These are phyloP conservation scores for Cynopterus brachyotis DNA, from an alignment of 2,113 vertebrate species.

Conservation along the genomic window DNA sequence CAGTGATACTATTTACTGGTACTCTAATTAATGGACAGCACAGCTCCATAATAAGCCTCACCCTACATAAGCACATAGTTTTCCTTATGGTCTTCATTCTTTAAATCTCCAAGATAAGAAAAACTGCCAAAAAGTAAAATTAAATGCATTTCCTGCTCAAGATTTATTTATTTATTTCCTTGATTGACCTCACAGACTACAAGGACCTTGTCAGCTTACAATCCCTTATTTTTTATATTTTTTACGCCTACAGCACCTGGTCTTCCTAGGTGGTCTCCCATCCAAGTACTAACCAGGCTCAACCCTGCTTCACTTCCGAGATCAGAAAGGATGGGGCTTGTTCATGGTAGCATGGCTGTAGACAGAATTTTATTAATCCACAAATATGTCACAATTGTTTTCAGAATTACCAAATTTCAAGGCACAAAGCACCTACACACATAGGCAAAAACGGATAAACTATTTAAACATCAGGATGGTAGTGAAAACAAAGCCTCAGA, in stretches of 20 bases:
- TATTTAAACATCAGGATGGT: not conserved
- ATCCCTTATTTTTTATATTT: no score
- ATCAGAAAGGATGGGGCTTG: no score
- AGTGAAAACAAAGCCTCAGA: slow-evolving; percentile 15
- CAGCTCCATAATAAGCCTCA: not conserved
- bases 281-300: no score
- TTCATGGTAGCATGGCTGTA: no score
- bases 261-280: no score
- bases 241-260: no score
- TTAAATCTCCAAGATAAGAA: slow-evolving; percentile 29
- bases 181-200: no score
- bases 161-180: not conserved
- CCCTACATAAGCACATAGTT: not conserved
- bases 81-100: not conserved
- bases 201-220: no score
- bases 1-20: not conserved
- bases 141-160: slow-evolving; percentile 16
- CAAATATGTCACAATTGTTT: slow-evolving; percentile 4
- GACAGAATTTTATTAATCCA: not conserved
- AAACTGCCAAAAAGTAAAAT: slow-evolving; percentile 32
- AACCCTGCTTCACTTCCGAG: no score
- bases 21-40: not conserved
- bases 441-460: not conserved
- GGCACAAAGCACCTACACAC: not conserved
- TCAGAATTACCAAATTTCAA: slow-evolving; percentile 23